Evolutionary conservation across 2,888 invertebrate genomes (phyloP), one percentile per base, ranked within the genome.

Genomic region (Octonoba sinensis): DNA sequence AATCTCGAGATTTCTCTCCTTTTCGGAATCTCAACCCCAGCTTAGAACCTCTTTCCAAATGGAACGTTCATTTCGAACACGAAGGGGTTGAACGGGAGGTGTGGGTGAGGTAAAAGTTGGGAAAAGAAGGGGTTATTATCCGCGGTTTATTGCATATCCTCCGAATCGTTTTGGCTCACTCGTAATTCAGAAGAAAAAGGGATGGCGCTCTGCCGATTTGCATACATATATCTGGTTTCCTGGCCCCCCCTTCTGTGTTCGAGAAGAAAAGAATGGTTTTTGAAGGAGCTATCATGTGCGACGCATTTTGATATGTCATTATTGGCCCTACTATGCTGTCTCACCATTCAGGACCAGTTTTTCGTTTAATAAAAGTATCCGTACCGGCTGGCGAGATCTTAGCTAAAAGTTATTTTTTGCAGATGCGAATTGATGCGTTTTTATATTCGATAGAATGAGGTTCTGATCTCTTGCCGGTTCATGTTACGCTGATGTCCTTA

Each of bases 301-400:
- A 51, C 70, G 74, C 74, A 82, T 82, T 82, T 82, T 82, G 74
- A 82, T 74, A 70, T 70, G 74, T 75, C 75, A 82, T 82, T 82
- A 82, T 81, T 81, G 78, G 65, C 44, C 36, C 36, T 36, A 36
- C 36, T 36, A 36, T 36, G 36, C 36, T 36, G 36, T 36, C 36
- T 6, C 36, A 36, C 36, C 11, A 36, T 36, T 36, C 36, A 36
- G 36, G 11, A 36, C 11, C 3, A 36, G 36, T 36, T 36, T 36
- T 36, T 8, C 36, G 36, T 36, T 6, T 6, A 36, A 36, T 36
- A 36, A 36, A 36, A 36, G 36, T 11, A n/a, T n/a, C 11, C 36
- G 36, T 36, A 8, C 36, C 36, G 36, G 36, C 36, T 36, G 36
- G 36, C 8, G 36, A 36, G 36, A 8, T 36, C 1, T 36, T 8